Percentiles rank a stretch among this genome's conserved stretches.
phyloP scores from a whole-genome alignment of 2,797 vertebrate species.

The Cryptoprocta ferox region DNA sequence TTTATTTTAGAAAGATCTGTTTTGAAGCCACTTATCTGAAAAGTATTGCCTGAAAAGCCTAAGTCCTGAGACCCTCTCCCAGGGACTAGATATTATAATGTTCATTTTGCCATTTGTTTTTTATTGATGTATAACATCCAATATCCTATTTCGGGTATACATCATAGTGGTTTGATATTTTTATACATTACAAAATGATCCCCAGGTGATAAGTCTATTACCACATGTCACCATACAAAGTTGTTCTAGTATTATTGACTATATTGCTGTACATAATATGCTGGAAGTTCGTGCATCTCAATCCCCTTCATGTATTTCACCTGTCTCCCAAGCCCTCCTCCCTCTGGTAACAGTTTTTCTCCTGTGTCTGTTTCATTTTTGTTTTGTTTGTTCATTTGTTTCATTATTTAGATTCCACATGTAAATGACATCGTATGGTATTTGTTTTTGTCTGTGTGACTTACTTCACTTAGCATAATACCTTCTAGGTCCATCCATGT shows the following conservation, averaged over 20 bases:
- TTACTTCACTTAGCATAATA: not conserved
- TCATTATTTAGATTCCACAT: not conserved
- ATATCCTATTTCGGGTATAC: not conserved
- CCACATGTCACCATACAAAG: not conserved
- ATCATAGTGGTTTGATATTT: not conserved
- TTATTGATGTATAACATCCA: not conserved
- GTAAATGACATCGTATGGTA: not conserved
- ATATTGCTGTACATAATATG: not conserved
- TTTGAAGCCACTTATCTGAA: not conserved
- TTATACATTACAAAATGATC: not conserved
- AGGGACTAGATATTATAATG: not conserved
- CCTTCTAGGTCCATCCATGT: not conserved
- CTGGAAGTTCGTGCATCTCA: not conserved
- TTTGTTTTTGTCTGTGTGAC: not conserved
- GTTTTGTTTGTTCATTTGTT: not conserved
- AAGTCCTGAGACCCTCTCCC: not conserved
- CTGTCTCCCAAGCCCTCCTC: not conserved
- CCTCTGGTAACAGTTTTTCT: not conserved
- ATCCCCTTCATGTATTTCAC: not conserved
- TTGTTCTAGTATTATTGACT: not conserved
- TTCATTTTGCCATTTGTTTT: not conserved
- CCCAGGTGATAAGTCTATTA: not conserved
- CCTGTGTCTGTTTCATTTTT: not conserved
- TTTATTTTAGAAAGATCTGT: not conserved
- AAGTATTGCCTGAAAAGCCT: not conserved